Conservation (phyloP, 2,113 vertebrate species). For the Nesogale talazaci region DNA sequence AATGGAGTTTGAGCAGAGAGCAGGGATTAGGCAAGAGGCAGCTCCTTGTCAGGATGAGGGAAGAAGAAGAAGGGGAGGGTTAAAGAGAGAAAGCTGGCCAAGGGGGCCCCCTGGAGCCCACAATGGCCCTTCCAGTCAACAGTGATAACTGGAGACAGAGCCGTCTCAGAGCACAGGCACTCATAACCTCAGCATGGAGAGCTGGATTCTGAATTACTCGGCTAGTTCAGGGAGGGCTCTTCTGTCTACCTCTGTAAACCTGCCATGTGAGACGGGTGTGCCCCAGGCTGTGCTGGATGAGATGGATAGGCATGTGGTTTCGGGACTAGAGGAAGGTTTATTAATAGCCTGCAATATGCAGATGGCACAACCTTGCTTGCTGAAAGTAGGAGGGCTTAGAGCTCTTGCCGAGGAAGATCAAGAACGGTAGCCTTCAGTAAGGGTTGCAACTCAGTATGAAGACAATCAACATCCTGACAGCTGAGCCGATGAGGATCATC, state of each 20-base stretch:
- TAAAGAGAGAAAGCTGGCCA: background rate
- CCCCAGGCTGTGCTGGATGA: no score
- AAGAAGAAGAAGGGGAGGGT: background rate
- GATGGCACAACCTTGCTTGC: no score
- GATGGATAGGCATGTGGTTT: no score
- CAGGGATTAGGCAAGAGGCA: background rate
- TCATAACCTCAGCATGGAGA: background rate
- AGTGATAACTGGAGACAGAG: background rate
- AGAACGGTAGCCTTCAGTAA: no score
- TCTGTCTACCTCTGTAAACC: background rate
- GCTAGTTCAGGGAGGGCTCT: background rate
- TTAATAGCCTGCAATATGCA: no score
- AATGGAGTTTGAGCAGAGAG: background rate
- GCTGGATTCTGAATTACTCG: background rate
- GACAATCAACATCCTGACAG: no score
- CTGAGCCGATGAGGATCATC: no score
- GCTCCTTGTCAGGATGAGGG: background rate
- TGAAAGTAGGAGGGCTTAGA: no score
- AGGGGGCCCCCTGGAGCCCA: background rate
- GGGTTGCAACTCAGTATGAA: no score
- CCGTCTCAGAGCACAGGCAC: background rate
- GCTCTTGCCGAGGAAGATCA: no score
- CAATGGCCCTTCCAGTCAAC: background rate
- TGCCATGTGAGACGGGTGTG: background rate
- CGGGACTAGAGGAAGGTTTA: no score